A percentile compares a stretch with the other conserved stretches of the same genome.
Conservation (phyloP, 2,888 invertebrate genomes). For the Oligia fasciuncula region DNA sequence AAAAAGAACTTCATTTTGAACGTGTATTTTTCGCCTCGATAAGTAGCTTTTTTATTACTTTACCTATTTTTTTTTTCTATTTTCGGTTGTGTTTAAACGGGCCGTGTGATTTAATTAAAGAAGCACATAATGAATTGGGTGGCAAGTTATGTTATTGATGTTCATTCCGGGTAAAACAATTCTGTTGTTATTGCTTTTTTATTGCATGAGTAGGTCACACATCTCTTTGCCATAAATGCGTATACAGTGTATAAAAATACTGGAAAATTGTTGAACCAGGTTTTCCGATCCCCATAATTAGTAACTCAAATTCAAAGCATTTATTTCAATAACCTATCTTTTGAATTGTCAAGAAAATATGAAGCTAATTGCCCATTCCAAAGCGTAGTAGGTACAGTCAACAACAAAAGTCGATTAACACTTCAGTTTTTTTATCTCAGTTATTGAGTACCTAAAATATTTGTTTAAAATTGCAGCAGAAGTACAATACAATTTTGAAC, state of each 20-base stretch:
- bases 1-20: slow-evolving; percentile 74
- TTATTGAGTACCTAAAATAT: too few species aligned
- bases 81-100: slow-evolving; percentile 42
- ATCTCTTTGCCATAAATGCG: not conserved
- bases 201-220: not conserved
- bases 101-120: slow-evolving; percentile 4
- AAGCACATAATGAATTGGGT: slow-evolving; percentile 18
- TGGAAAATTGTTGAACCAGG: not conserved
- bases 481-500: too few species aligned
- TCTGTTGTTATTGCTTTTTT: not conserved
- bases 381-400: too few species aligned
- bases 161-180: not conserved
- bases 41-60: not conserved
- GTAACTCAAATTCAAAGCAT: too few species aligned
- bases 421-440: too few species aligned
- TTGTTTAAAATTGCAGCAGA: too few species aligned
- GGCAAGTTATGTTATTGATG: not conserved
- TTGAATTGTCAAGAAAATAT: too few species aligned
- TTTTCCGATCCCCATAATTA: not conserved
- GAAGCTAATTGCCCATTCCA: too few species aligned
- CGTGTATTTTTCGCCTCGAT: slow-evolving; percentile 68
- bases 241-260: not conserved
- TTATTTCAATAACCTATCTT: too few species aligned
- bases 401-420: too few species aligned
- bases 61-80: slow-evolving; percentile 56